phyloP scores from a whole-genome alignment of 2,888 invertebrate genomes.

The Fabriciana adippe region DNA sequence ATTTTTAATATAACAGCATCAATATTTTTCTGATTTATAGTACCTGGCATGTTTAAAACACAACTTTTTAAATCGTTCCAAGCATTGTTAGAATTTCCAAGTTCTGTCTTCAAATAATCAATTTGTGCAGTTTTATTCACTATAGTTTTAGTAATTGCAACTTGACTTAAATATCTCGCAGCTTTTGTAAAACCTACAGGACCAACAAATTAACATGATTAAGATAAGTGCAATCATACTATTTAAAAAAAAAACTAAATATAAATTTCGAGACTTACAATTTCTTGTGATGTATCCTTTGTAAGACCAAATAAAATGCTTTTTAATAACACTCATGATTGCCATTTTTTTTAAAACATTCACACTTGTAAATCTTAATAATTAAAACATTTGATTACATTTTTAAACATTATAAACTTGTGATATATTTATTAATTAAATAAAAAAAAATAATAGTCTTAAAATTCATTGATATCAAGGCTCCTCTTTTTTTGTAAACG shows the following conservation, averaged over 20 bases:
- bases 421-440: no score
- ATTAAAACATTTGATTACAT: not conserved
- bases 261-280: conserved; percentile 23
- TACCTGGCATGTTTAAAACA: conserved; percentile 61
- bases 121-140: conserved; percentile 51
- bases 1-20: conserved; percentile 83
- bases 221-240: not conserved
- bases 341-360: not conserved
- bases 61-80: conserved; percentile 70
- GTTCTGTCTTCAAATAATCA: conserved; percentile 55
- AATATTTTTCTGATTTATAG: conserved; percentile 75
- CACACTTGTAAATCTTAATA: not conserved
- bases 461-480: no score
- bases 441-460: no score
- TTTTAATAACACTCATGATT: conserved; percentile 34
- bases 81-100: conserved; percentile 51
- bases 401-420: no score
- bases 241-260: not conserved
- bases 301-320: conserved; percentile 22
- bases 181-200: not conserved
- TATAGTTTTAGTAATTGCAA: conserved; percentile 21
- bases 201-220: not conserved
- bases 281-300: conserved; percentile 22
- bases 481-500: no score
- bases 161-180: conserved; percentile 28